Conservation (phyloP, 2,888 invertebrate species). For the Drosophila incognita region DNA sequence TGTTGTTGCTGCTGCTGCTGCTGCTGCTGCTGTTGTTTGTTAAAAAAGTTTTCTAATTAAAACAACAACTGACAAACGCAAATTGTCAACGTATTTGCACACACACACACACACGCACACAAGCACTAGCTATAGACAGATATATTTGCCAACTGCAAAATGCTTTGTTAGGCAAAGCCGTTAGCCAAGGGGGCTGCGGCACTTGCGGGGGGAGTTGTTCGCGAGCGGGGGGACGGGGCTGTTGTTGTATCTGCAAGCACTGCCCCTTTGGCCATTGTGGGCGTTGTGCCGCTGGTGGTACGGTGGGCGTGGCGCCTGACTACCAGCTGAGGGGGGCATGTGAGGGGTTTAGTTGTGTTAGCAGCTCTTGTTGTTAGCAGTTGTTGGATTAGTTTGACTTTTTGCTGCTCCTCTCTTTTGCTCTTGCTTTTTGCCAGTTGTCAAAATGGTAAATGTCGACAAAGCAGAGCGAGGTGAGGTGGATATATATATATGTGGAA, state of each 20-base stretch:
- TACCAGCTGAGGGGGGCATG: not conserved
- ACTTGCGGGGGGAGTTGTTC: not conserved
- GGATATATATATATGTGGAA: not conserved
- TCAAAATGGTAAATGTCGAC: constrained; percentile 65
- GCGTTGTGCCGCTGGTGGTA: constrained; percentile 38
- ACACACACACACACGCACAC: constrained; percentile 24
- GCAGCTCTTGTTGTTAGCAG: constrained; percentile 67
- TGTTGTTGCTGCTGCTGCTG: constrained; percentile 44
- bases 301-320: constrained; percentile 25
- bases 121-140: constrained; percentile 11
- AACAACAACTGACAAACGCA: constrained; percentile 81
- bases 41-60: constrained; percentile 80
- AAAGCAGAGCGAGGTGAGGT: constrained; percentile 1
- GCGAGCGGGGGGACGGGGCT: not conserved
- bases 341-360: not conserved
- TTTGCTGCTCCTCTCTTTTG: constrained; percentile 46
- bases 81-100: constrained; percentile 73
- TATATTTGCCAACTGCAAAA: constrained; percentile 74
- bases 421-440: constrained; percentile 54
- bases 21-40: constrained; percentile 60
- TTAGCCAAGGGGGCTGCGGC: constrained; percentile 7
- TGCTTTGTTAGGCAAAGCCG: constrained; percentile 72
- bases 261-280: constrained; percentile 58
- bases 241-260: constrained; percentile 12
- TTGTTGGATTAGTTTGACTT: constrained; percentile 80